Evolutionary conservation across 2,797 vertebrate genomes (phyloP), one percentile per base, ranked within the genome.

Genomic region (Botia kubotai): DNA sequence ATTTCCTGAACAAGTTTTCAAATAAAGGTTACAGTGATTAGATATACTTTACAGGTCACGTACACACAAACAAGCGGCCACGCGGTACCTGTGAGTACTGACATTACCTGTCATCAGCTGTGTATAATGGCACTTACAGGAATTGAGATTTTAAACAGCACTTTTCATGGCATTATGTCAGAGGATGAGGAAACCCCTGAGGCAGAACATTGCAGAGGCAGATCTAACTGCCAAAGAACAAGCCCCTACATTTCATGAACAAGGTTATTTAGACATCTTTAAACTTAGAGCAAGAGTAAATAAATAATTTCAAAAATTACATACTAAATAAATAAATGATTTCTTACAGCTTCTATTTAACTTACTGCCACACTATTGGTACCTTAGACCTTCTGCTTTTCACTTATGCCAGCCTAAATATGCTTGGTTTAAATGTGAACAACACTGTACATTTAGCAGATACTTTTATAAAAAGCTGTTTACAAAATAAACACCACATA

Each of bases 101-200:
- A 33, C 33, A 33, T 33, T 33, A 33, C 33, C 57, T 72, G 68
- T 71, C 68, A 72, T 62, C 68, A 53, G 19, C n/a, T 39, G 46
- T 72, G 62, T 79, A 36, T 79, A 72, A 79, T 4, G 8, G 14
- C 68, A 79, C 77, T 79, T 79, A 52, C 29, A 63, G 46, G 68
- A 79, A 72, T 26, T 36, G 14, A 8, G 17, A 63, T 17, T 26
- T 50, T 36, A n/a, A 70, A 62, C 62, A 33, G 43, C 67, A 33
- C 23, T 16, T 33, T 62, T 23, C 5, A 55, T 2, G 7, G 19
- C 8, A 77, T 23, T 29, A 8, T 39, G 16, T n/a, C 33, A 66
- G 3, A 39, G n/a, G 6, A 60, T 29, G 43, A 60, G 58, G 23
- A 50, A n/a, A 33, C 29, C 39, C 12, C 39, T 50, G 12, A 33